Conservation (phyloP, 2,797 vertebrate genomes). For the Squalus acanthias region DNA sequence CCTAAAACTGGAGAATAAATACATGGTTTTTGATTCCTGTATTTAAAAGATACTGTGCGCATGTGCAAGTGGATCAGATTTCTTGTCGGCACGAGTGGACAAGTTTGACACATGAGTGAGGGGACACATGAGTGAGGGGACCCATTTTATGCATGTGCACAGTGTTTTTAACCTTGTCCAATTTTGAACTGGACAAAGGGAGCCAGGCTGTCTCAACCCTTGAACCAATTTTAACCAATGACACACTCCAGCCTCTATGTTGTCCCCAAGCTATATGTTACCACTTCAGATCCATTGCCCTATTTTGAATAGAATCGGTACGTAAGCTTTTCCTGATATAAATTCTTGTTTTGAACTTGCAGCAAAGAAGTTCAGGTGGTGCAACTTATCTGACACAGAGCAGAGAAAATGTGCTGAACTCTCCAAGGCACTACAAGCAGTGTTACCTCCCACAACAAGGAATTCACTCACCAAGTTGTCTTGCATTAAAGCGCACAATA, state of each 20-base stretch:
- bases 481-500: constrained; percentile 72
- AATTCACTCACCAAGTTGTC: constrained; percentile 67
- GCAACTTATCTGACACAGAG: constrained; percentile 76
- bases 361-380: constrained; percentile 91
- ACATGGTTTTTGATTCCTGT: background rate
- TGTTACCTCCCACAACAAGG: constrained; percentile 55
- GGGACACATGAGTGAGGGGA: background rate
- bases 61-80: background rate
- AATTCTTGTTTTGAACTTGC: background rate
- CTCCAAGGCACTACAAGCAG: constrained; percentile 63
- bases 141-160: background rate
- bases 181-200: background rate
- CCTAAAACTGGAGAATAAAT: background rate
- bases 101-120: background rate
- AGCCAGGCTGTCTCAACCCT: background rate
- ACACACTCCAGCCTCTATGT: background rate
- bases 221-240: background rate
- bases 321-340: background rate
- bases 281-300: background rate
- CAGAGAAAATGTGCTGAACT: constrained; percentile 83
- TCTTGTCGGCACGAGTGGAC: background rate
- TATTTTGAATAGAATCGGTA: background rate
- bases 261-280: background rate
- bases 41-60: background rate
- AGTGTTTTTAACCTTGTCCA: background rate